Percentiles rank a stretch among this genome's conserved stretches.
Evolutionary conservation across 2,888 invertebrate species (phyloP).

Genomic region (Bombylius major): DNA sequence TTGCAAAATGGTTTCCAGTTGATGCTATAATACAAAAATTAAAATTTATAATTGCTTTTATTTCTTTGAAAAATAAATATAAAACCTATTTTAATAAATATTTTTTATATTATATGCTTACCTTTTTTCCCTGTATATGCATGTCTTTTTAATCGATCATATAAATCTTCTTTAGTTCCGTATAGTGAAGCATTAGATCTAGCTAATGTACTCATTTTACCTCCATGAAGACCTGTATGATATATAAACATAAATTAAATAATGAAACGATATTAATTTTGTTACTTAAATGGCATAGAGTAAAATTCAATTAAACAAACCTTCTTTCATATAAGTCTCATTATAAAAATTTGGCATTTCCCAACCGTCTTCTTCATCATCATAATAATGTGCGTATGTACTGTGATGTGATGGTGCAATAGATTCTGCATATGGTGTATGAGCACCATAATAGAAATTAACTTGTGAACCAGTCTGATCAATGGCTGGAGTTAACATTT

Average conservation of each 20-base stretch:
- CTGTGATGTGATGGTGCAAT: conserved; percentile 92
- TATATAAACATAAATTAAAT: conserved; percentile 14
- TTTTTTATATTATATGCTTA: conserved; percentile 28
- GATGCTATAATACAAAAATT: no score
- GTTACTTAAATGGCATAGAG: not conserved
- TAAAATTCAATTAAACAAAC: conserved; percentile 15
- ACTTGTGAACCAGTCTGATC: conserved; percentile 89
- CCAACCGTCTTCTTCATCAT: conserved; percentile 93
- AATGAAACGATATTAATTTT: not conserved
- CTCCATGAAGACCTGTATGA: conserved; percentile 58
- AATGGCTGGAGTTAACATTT: conserved; percentile 74
- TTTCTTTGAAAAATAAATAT: no score
- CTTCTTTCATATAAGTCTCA: conserved; percentile 92
- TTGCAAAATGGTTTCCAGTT: no score
- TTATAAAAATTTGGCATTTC: conserved; percentile 96
- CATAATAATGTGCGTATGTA: conserved; percentile 90
- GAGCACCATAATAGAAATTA: conserved; percentile 91
- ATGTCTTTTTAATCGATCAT: conserved; percentile 88
- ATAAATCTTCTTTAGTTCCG: conserved; percentile 89
- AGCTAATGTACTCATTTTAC: conserved; percentile 86
- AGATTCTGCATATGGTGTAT: conserved; percentile 88
- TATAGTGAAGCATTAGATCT: conserved; percentile 88
- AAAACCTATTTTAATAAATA: no score
- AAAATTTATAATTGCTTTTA: no score
- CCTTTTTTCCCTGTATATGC: conserved; percentile 92